Conservation (phyloP, 2,888 invertebrate species). For the Campaea margaritaria region DNA sequence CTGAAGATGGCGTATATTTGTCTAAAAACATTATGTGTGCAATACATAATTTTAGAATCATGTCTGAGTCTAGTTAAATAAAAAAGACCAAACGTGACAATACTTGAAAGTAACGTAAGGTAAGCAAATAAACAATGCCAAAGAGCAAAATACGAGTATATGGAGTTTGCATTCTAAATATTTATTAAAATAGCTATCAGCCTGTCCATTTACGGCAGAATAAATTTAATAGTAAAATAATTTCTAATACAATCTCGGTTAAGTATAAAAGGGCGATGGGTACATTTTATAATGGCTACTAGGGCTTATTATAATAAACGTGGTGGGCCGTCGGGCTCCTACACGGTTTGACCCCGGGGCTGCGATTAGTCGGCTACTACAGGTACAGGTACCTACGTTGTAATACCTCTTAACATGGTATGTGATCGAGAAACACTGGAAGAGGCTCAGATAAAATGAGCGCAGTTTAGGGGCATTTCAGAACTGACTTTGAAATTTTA, state of each 20-base stretch:
- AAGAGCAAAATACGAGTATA: too few species aligned
- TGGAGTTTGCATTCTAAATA: too few species aligned
- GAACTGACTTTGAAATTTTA: too few species aligned
- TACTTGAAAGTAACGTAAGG: too few species aligned
- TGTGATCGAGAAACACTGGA: slow-evolving; percentile 50
- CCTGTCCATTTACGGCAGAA: slow-evolving; percentile 15
- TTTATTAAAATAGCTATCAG: too few species aligned
- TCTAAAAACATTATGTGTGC: too few species aligned
- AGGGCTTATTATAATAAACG: slow-evolving; percentile 82
- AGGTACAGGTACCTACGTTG: slow-evolving; percentile 57
- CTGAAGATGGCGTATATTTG: too few species aligned
- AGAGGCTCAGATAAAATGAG: slow-evolving; percentile 40
- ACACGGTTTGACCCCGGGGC: slow-evolving; percentile 80
- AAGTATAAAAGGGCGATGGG: slow-evolving; percentile 68
- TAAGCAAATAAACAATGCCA: too few species aligned
- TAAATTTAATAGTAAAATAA: slow-evolving; percentile 51
- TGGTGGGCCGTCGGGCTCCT: slow-evolving; percentile 70
- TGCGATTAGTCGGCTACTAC: slow-evolving; percentile 79
- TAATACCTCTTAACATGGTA: slow-evolving; percentile 64
- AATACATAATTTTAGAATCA: too few species aligned
- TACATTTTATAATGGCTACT: slow-evolving; percentile 72
- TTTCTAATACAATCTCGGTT: slow-evolving; percentile 47
- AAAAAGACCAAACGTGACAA: too few species aligned
- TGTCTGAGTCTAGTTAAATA: too few species aligned
- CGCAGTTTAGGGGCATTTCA: slow-evolving; percentile 1